phyloP scores from a whole-genome alignment of 2,797 vertebrate genomes.

The Gadopsis marmoratus region DNA sequence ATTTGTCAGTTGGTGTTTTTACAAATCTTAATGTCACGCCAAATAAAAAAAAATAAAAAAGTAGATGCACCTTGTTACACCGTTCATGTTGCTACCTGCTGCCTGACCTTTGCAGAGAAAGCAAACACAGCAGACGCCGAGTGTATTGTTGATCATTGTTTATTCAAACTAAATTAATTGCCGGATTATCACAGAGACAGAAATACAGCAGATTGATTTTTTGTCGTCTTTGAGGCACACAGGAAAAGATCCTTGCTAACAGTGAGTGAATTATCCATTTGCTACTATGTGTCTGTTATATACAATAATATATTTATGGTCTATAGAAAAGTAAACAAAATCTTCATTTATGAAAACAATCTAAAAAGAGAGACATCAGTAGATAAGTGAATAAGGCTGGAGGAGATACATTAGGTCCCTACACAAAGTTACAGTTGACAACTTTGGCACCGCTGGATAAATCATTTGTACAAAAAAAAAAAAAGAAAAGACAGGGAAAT shows the following conservation, averaged over 20 bases:
- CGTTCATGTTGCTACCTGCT: neutral
- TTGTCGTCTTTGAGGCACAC: constrained; percentile 59
- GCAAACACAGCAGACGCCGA: constrained; percentile 27
- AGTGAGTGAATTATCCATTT: constrained; percentile 43
- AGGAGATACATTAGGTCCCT: constrained; percentile 55
- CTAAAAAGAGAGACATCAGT: constrained; percentile 50
- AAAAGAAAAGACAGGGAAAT: constrained; percentile 29
- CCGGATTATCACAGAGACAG: constrained; percentile 52
- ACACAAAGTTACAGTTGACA: constrained; percentile 44
- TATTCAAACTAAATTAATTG: constrained; percentile 69
- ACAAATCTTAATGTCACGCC: neutral
- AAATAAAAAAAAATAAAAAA: neutral
- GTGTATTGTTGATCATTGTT: constrained; percentile 49
- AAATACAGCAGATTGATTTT: constrained; percentile 68
- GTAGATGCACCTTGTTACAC: neutral
- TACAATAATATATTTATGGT: constrained; percentile 64
- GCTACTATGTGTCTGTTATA: constrained; percentile 55
- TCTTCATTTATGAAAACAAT: constrained; percentile 67
- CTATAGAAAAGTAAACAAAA: constrained; percentile 67
- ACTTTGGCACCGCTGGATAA: constrained; percentile 75
- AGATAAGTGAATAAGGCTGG: constrained; percentile 39
- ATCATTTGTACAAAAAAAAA: constrained; percentile 50
- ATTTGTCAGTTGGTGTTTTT: neutral
- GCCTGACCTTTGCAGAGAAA: constrained; percentile 1
- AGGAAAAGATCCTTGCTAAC: constrained; percentile 35